These are phyloP conservation scores for Galleria mellonella DNA, from an alignment of 1,140 invertebrate genomes.

Conservation along the genomic window DNA sequence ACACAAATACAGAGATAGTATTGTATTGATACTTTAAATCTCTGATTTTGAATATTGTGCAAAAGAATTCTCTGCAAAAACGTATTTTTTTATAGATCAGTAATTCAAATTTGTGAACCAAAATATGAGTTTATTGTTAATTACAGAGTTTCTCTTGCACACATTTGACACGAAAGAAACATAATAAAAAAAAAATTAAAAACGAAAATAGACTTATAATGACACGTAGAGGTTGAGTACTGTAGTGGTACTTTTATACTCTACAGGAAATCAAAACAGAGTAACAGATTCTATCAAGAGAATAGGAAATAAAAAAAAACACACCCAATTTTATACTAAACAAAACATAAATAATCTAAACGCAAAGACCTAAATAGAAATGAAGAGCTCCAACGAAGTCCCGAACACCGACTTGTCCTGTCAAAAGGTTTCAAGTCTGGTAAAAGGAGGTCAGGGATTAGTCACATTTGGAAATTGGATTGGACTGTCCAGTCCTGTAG, in stretches of 20 bases:
- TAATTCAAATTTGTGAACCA: too few relatives aligned
- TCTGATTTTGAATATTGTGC: slow-evolving; percentile 1
- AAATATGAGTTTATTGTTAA: too few relatives aligned
- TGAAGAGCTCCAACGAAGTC: background rate
- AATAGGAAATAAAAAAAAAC: background rate
- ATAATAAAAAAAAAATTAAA: too few relatives aligned
- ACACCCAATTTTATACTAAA: slow-evolving; percentile 17
- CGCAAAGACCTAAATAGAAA: background rate
- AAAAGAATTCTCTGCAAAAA: too few relatives aligned
- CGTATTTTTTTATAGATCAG: too few relatives aligned
- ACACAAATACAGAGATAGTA: slow-evolving; percentile 40
- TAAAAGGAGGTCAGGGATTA: slow-evolving; percentile 20
- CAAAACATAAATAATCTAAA: slow-evolving; percentile 20
- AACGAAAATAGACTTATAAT: too few relatives aligned
- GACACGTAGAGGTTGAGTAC: slow-evolving; percentile 21
- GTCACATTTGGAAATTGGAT: slow-evolving; percentile 20
- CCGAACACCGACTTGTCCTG: slow-evolving; percentile 55
- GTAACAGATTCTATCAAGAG: too few relatives aligned
- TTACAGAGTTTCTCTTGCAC: too few relatives aligned
- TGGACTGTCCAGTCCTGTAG: slow-evolving; percentile 9
- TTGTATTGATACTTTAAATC: slow-evolving; percentile 46
- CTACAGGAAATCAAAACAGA: slow-evolving; percentile 1
- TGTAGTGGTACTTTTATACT: slow-evolving; percentile 36
- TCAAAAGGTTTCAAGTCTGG: slow-evolving; percentile 64
- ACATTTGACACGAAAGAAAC: too few relatives aligned